Conservation (phyloP, 2,113 vertebrate genomes). For the Circaetus cinerascens region DNA sequence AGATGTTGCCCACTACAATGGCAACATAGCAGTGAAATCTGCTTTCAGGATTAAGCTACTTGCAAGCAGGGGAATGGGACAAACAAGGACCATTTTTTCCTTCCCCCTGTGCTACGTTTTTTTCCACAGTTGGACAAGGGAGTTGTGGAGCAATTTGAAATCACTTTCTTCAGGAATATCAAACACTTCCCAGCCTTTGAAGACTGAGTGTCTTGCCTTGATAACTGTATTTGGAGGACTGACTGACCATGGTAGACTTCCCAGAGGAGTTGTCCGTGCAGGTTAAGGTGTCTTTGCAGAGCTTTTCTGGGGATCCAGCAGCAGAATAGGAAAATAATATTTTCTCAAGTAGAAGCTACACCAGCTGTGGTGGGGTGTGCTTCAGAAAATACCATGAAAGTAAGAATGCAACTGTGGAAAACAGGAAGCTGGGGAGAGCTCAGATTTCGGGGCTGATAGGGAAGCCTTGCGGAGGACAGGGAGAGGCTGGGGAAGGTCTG, state of each 20-base stretch:
- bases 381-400: conserved; percentile 21
- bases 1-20: neutral
- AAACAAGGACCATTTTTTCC: neutral
- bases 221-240: neutral
- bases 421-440: neutral
- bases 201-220: neutral
- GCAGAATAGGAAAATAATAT: neutral
- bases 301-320: neutral
- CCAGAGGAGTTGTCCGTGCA: neutral
- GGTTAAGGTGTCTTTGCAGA: neutral
- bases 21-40: neutral
- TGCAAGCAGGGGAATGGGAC: neutral
- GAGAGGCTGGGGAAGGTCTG: neutral
- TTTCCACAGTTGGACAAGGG: neutral
- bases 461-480: neutral
- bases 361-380: neutral
- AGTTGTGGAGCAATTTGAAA: neutral
- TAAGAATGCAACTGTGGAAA: neutral
- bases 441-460: neutral
- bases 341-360: neutral
- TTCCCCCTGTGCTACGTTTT: neutral
- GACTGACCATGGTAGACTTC: neutral
- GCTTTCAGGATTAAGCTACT: neutral
- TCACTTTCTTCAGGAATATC: neutral
- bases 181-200: neutral